Percentiles rank a stretch among this genome's conserved stretches.
phyloP scores from a whole-genome alignment of 2,113 vertebrate genomes.

The Microtus montanus region DNA sequence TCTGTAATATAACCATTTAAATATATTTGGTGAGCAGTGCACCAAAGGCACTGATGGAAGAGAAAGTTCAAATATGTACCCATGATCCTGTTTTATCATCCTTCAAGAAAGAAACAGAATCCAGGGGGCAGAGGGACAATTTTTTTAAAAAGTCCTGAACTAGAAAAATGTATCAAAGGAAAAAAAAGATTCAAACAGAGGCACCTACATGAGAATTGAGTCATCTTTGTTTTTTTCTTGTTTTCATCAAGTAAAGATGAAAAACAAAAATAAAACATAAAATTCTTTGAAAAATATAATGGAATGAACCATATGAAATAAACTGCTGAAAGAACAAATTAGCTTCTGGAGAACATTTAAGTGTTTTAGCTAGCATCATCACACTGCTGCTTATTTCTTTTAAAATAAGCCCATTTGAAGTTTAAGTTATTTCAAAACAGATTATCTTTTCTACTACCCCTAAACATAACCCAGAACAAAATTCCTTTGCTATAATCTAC shows the following conservation, averaged over 20 bases:
- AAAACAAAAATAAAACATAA: constrained; percentile 73
- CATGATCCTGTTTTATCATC: constrained; percentile 60
- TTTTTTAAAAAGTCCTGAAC: constrained; percentile 1
- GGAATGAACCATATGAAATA: constrained; percentile 59
- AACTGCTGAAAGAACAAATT: constrained; percentile 50
- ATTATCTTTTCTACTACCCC: constrained; percentile 60
- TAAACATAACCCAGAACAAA: constrained; percentile 25
- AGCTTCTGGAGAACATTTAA: constrained; percentile 32
- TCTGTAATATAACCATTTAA: constrained; percentile 63
- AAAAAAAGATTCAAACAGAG: constrained; percentile 73
- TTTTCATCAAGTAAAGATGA: constrained; percentile 71
- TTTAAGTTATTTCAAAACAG: constrained; percentile 65
- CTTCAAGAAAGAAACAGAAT: constrained; percentile 81
- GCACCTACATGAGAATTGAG: constrained; percentile 67
- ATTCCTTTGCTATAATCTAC: constrained; percentile 48
- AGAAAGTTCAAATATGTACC: constrained; percentile 78
- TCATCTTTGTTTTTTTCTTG: constrained; percentile 51
- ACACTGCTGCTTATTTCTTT: constrained; percentile 62
- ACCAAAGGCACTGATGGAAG: constrained; percentile 78
- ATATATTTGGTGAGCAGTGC: constrained; percentile 72
- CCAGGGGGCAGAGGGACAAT: constrained; percentile 5
- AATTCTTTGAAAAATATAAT: constrained; percentile 73
- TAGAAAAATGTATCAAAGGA: constrained; percentile 51
- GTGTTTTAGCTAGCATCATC: constrained; percentile 32
- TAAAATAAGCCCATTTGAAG: constrained; percentile 62